Conservation (phyloP, 2,797 vertebrate genomes). For the Mycteria americana region DNA sequence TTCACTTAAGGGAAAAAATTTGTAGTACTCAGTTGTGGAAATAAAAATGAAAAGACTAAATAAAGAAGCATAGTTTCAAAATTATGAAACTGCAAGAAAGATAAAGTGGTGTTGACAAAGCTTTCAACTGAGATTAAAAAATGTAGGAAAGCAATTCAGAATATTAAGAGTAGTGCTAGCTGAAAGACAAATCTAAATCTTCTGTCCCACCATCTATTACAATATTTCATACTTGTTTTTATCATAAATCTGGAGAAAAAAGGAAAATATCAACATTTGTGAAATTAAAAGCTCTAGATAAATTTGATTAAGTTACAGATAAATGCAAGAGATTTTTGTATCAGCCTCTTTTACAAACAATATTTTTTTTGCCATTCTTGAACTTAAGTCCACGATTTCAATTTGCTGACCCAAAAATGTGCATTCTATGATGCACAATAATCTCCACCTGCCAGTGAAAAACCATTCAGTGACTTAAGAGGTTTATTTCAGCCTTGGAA, state of each 20-base stretch:
- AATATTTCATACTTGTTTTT: not conserved
- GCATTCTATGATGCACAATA: not conserved
- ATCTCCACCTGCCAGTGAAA: not conserved
- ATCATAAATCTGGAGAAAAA: not conserved
- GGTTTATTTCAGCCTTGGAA: not conserved
- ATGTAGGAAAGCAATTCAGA: not conserved
- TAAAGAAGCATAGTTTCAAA: not conserved
- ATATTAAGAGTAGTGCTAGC: not conserved
- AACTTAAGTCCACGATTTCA: not conserved
- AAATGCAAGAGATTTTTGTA: not conserved
- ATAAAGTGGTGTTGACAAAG: not conserved
- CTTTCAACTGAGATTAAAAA: not conserved
- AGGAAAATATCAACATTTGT: not conserved
- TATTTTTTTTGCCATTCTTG: not conserved
- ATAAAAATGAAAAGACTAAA: not conserved
- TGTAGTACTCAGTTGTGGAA: not conserved
- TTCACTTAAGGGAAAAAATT: not conserved
- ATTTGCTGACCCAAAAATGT: not conserved
- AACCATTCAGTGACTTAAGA: not conserved
- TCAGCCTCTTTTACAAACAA: not conserved
- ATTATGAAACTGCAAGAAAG: not conserved
- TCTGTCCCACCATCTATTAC: not conserved
- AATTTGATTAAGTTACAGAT: not conserved
- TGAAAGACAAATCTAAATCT: not conserved
- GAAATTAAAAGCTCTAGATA: not conserved